phyloP scores from a whole-genome alignment of 2,113 vertebrate genomes.

The Anguilla rostrata region DNA sequence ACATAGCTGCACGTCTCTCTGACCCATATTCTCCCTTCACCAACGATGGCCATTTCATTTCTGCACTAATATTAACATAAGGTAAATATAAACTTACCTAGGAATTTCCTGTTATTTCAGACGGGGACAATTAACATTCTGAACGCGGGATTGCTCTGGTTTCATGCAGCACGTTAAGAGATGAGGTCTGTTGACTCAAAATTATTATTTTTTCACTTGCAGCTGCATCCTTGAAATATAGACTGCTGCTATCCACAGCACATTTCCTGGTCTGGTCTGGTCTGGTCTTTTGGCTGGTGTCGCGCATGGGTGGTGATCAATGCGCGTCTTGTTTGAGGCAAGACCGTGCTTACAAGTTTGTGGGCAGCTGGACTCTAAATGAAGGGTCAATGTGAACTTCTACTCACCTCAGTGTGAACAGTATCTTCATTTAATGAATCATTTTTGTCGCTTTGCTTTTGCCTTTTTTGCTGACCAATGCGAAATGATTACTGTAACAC shows the following conservation, averaged over 20 bases:
- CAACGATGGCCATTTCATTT: constrained; percentile 50
- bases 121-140: constrained; percentile 50
- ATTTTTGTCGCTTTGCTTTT: not conserved
- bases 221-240: constrained; percentile 48
- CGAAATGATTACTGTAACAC: not conserved
- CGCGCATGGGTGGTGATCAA: not conserved
- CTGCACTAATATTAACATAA: constrained; percentile 49
- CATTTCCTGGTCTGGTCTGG: constrained; percentile 17
- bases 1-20: constrained; percentile 35
- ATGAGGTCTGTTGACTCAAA: constrained; percentile 32
- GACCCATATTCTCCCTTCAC: constrained; percentile 47
- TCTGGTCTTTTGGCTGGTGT: constrained; percentile 4
- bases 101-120: constrained; percentile 70
- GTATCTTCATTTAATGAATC: constrained; percentile 2
- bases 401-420: not conserved
- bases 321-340: not conserved
- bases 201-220: constrained; percentile 46
- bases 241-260: constrained; percentile 30
- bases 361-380: not conserved
- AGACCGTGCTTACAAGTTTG: not conserved
- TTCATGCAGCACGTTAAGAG: constrained; percentile 48
- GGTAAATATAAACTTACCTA: constrained; percentile 57
- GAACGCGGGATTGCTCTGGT: constrained; percentile 43
- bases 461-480: not conserved
- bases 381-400: not conserved